Conservation (phyloP, 2,888 invertebrate genomes). For the Atherix ibis region DNA sequence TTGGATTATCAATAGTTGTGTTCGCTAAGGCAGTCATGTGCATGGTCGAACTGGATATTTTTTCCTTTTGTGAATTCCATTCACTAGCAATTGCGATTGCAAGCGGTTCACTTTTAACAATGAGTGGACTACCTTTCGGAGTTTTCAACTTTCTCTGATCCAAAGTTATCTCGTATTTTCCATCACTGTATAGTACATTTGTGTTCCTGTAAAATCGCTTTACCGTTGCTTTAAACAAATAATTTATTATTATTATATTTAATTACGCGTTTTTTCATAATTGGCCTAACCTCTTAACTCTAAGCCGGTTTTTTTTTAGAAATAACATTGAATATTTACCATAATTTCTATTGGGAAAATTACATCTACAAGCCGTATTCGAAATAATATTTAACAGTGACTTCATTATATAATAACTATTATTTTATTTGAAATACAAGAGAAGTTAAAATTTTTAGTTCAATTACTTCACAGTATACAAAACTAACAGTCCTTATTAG, state of each 20-base stretch:
- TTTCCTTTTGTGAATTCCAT: slow-evolving; percentile 77
- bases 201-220: slow-evolving; percentile 64
- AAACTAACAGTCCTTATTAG: too few relatives aligned
- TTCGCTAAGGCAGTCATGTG: slow-evolving; percentile 86
- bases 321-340: too few relatives aligned
- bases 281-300: too few relatives aligned
- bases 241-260: not conserved
- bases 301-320: too few relatives aligned
- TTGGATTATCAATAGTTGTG: slow-evolving; percentile 86
- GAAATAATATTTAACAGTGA: too few relatives aligned
- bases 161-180: slow-evolving; percentile 69
- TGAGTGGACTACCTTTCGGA: slow-evolving; percentile 62
- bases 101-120: slow-evolving; percentile 68
- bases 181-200: slow-evolving; percentile 50
- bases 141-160: slow-evolving; percentile 85
- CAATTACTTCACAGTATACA: too few relatives aligned
- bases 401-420: too few relatives aligned
- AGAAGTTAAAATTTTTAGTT: too few relatives aligned
- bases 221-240: slow-evolving; percentile 27
- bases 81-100: slow-evolving; percentile 89
- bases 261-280: too few relatives aligned
- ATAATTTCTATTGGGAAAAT: too few relatives aligned
- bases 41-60: slow-evolving; percentile 66
- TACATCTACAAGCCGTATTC: too few relatives aligned
- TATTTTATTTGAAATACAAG: too few relatives aligned